Conservation (phyloP, 2,888 invertebrate species). For the Oligia strigilis region DNA sequence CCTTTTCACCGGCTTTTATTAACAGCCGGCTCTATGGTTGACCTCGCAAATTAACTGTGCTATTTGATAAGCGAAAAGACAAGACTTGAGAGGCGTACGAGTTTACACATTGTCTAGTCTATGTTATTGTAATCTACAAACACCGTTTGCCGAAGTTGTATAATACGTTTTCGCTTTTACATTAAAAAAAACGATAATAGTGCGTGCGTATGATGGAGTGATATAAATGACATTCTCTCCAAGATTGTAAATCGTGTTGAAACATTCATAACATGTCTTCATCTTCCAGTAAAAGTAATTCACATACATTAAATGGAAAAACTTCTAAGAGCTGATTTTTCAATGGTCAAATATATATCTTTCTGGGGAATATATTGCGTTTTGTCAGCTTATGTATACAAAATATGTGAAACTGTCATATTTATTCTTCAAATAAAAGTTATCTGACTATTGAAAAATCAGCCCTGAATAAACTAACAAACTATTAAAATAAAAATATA, state of each 20-base stretch:
- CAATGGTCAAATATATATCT: no score
- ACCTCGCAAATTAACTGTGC: slow-evolving; percentile 17
- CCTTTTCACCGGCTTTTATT: slow-evolving; percentile 23
- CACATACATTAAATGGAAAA: background rate
- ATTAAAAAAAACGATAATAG: slow-evolving; percentile 23
- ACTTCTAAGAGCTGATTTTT: background rate
- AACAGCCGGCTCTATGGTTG: slow-evolving; percentile 32
- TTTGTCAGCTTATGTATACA: no score
- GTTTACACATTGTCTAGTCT: background rate
- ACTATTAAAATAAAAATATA: no score
- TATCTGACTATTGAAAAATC: no score
- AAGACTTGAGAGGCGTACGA: background rate
- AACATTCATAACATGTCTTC: slow-evolving; percentile 16
- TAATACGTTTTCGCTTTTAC: slow-evolving; percentile 40
- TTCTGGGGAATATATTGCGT: no score
- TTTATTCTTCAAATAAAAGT: no score
- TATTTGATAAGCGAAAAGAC: slow-evolving; percentile 18
- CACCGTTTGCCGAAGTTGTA: slow-evolving; percentile 13
- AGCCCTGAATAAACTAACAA: no score
- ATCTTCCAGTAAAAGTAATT: background rate
- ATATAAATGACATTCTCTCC: slow-evolving; percentile 10
- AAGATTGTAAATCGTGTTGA: slow-evolving; percentile 21
- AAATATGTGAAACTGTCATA: no score
- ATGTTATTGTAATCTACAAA: background rate
- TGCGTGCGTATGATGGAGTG: slow-evolving; percentile 43